Percentiles rank a stretch among this genome's conserved stretches.
phyloP scores from a whole-genome alignment of 2,888 invertebrate species.

The Ptilodon capucinus region DNA sequence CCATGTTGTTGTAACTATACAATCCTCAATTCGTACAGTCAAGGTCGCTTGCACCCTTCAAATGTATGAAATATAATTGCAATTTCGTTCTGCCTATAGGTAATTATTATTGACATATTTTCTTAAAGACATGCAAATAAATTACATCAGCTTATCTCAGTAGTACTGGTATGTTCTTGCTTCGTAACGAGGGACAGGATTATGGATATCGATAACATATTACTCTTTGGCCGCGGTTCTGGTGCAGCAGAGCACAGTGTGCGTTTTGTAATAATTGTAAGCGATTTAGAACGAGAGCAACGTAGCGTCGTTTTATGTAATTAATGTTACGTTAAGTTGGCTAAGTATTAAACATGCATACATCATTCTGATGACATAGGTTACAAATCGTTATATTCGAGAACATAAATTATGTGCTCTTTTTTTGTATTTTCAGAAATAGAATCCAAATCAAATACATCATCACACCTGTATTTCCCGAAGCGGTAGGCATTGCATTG shows the following conservation, averaged over 20 bases:
- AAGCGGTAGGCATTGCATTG: too few species aligned
- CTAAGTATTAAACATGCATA: not conserved
- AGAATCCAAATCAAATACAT: too few species aligned
- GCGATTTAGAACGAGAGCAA: not conserved
- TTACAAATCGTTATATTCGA: too few species aligned
- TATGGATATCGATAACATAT: conserved; percentile 57
- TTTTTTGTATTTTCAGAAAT: too few species aligned
- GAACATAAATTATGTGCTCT: too few species aligned
- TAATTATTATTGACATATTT: too few species aligned
- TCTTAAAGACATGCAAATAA: conserved; percentile 12
- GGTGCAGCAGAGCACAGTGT: not conserved
- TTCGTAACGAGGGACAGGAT: conserved; percentile 52
- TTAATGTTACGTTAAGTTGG: not conserved
- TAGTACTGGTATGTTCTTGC: conserved; percentile 14
- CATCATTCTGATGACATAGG: not conserved
- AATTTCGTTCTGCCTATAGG: too few species aligned
- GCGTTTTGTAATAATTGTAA: not conserved
- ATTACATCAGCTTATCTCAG: conserved; percentile 18
- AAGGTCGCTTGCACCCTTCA: not conserved
- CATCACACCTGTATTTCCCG: too few species aligned
- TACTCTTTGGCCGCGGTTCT: conserved; percentile 18
- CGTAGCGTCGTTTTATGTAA: not conserved
- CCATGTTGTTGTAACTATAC: not conserved
- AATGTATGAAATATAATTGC: too few species aligned
- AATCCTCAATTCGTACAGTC: not conserved